phyloP scores from a whole-genome alignment of 2,797 vertebrate species.

The Spheniscus humboldti region DNA sequence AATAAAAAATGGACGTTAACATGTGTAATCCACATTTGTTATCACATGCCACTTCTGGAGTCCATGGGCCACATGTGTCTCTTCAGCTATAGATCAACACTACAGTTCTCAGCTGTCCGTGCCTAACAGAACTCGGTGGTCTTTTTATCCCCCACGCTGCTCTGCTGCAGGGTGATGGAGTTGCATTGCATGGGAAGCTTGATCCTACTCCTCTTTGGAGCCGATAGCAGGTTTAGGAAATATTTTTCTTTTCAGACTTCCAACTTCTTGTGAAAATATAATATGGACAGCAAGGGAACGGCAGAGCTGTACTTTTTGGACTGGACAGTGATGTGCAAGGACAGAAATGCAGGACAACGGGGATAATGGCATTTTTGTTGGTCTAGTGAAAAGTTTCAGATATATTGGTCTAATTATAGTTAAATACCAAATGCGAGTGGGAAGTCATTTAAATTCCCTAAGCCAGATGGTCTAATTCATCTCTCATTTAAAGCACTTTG shows the following conservation, averaged over 20 bases:
- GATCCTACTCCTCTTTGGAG: neutral
- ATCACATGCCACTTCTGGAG: neutral
- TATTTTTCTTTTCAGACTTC: neutral
- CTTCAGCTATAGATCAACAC: neutral
- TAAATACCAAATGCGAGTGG: neutral
- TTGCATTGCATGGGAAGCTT: neutral
- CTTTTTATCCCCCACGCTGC: neutral
- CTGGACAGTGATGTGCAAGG: neutral
- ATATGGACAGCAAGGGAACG: neutral
- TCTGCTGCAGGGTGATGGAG: neutral
- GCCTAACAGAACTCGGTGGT: too few relatives aligned
- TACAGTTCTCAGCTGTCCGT: neutral
- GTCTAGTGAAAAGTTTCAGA: neutral
- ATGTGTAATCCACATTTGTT: neutral
- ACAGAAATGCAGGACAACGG: neutral
- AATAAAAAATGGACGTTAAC: neutral
- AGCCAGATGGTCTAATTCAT: constrained; percentile 33
- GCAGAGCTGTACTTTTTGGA: neutral
- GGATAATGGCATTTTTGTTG: neutral
- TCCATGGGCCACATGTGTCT: neutral
- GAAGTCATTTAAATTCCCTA: constrained; percentile 8
- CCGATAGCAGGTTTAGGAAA: neutral
- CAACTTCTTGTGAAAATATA: neutral
- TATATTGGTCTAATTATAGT: neutral
- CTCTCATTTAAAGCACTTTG: neutral